A percentile compares a stretch with the other conserved stretches of the same genome.
These are phyloP conservation scores for Hydrotaea diabolus DNA, from an alignment of 2,888 invertebrate species.

Conservation along the genomic window DNA sequence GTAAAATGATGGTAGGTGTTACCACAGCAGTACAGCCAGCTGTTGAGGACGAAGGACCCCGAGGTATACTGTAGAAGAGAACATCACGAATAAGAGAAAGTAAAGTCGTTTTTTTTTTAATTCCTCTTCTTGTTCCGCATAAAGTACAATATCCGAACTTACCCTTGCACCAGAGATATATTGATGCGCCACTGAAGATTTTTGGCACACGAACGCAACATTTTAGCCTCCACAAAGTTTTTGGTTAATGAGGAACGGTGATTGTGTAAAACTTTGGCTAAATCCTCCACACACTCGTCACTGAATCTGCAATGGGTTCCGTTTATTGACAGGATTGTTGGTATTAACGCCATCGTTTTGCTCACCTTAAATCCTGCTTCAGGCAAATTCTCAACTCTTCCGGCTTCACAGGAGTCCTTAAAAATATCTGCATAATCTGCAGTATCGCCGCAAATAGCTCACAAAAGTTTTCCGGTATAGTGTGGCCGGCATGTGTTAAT, in stretches of 20 bases:
- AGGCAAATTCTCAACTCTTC: slow-evolving; percentile 81
- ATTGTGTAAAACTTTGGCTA: slow-evolving; percentile 82
- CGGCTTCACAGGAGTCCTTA: slow-evolving; percentile 81
- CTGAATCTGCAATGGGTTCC: slow-evolving; percentile 76
- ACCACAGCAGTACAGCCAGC: slow-evolving; percentile 61
- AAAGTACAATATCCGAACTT: slow-evolving; percentile 56
- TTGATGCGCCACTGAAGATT: slow-evolving; percentile 82
- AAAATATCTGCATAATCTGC: slow-evolving; percentile 81
- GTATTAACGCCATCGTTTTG: not conserved
- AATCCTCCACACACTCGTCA: slow-evolving; percentile 82
- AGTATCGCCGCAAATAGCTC: slow-evolving; percentile 82
- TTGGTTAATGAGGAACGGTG: slow-evolving; percentile 80
- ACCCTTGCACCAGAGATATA: slow-evolving; percentile 82
- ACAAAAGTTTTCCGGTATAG: slow-evolving; percentile 81
- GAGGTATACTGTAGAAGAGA: slow-evolving; percentile 30
- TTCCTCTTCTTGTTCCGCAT: not conserved
- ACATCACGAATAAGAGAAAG: not conserved
- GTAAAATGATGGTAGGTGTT: slow-evolving; percentile 82
- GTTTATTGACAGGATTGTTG: too few relatives aligned
- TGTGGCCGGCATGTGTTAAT: slow-evolving; percentile 78
- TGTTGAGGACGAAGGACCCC: slow-evolving; percentile 8
- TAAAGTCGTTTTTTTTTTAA: too few relatives aligned
- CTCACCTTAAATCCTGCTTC: slow-evolving; percentile 80
- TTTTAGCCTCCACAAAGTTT: slow-evolving; percentile 79
- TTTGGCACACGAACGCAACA: slow-evolving; percentile 79